These are phyloP conservation scores for Hybognathus amarus DNA, from an alignment of 2,797 vertebrate genomes.

Conservation along the genomic window DNA sequence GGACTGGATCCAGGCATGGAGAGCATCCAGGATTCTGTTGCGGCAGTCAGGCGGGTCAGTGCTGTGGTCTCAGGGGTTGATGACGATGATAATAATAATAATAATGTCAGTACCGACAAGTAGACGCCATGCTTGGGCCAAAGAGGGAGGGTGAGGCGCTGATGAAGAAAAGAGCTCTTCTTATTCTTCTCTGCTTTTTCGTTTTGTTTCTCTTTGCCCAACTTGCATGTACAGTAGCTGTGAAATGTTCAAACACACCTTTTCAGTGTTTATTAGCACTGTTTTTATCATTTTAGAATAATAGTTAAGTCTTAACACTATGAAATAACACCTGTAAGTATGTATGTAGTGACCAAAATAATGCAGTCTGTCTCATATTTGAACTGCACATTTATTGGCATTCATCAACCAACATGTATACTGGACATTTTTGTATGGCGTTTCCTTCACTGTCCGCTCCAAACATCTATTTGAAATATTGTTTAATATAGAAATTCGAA, in stretches of 20 bases:
- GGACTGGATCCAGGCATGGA: conserved; percentile 40
- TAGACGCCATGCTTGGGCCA: conserved; percentile 46
- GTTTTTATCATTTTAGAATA: background rate
- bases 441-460: background rate
- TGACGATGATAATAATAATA: conserved; percentile 56
- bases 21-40: conserved; percentile 48
- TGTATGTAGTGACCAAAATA: background rate
- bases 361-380: background rate
- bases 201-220: background rate
- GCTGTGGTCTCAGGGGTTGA: conserved; percentile 53
- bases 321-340: background rate
- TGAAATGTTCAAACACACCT: background rate
- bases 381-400: background rate
- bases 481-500: background rate
- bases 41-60: conserved; percentile 50
- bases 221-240: background rate
- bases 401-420: background rate
- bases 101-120: conserved; percentile 55
- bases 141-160: conserved; percentile 36
- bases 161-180: conserved; percentile 20
- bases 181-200: background rate
- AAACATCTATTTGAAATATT: background rate
- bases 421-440: background rate
- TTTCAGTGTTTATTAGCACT: background rate
- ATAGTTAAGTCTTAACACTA: background rate